Evolutionary conservation across 2,797 vertebrate species (phyloP).

Genomic region (Avahi laniger): DNA sequence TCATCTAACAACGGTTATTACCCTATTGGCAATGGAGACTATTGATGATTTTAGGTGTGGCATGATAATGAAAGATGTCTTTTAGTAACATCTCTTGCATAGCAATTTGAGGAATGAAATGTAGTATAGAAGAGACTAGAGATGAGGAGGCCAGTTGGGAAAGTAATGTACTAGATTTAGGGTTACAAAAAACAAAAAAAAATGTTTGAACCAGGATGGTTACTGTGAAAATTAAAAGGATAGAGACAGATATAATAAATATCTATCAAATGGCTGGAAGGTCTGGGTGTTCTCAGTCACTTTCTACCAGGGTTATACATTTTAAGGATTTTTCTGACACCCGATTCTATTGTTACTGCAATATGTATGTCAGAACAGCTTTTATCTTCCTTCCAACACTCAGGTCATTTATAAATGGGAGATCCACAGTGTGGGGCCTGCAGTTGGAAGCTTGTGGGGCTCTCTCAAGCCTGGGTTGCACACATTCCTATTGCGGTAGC

Average conservation of each 20-base stretch:
- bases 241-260: neutral
- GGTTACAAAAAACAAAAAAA: neutral
- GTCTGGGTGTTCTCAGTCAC: neutral
- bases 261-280: neutral
- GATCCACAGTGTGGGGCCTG: neutral
- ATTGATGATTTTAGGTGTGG: neutral
- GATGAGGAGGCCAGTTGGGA: neutral
- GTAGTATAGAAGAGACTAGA: neutral
- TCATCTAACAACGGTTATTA: neutral
- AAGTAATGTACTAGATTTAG: neutral
- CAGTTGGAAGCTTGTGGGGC: neutral
- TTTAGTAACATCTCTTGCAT: neutral
- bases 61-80: neutral
- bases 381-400: neutral
- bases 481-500: neutral
- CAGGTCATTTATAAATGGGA: neutral
- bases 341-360: neutral
- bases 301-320: neutral
- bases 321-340: neutral
- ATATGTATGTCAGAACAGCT: neutral
- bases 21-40: neutral
- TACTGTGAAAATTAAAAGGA: neutral
- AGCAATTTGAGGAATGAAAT: neutral
- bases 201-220: neutral
- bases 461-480: neutral